Base-by-base conservation (phyloP, 92 coral and sea anemone species). In the Palythoa grandis region DNA sequence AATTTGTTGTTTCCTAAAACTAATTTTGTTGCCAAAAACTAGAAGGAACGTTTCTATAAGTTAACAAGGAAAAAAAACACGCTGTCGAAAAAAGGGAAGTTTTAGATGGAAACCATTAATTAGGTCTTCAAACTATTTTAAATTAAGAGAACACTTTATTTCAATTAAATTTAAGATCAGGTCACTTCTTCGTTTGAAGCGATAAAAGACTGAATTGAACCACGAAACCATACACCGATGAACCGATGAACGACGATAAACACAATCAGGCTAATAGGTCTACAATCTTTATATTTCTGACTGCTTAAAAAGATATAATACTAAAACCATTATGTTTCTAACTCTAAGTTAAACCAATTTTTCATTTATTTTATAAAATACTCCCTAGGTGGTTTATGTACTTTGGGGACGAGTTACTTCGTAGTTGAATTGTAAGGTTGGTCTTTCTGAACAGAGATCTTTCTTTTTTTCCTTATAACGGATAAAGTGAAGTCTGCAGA, bases 161-260 rank as follows among this genome's bases (percentile, higher is more conserved):
- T 80, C 66, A 80, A 80, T 80, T 80, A 80, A 80, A 70, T 66
- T 25, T 65, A 29, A 80, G 74, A 80, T 80, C 70, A 80, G 85
- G 57, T 66, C 85, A 79, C 74, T 66, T 80, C 24, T 66, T 50
- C 85, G 58, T 63, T 80, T 47, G 23, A 80, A 66, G 52, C 17
- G 83, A 78, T 39, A 78, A 78, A 70, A 66, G 74, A 80, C 16
- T 80, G 63, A 66, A 80, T 65, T 58, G 12, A 15, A 63, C 47
- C 38, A 12, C 73, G 23, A 63, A 17, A 65, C 52, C 52, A 38
- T n/a, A 7, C 23, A 66, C 61, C 22, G 48, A 12, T 6, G 20
- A 54, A 29, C 10, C 25, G 38, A 22, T 52, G 29, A 75, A 52
- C 79, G 79, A 75, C n/a, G 61, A 75, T 52, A 54, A 65, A 54